Evolutionary conservation across 1,140 invertebrate species (phyloP).

Genomic region (Metaphire vulgaris): DNA sequence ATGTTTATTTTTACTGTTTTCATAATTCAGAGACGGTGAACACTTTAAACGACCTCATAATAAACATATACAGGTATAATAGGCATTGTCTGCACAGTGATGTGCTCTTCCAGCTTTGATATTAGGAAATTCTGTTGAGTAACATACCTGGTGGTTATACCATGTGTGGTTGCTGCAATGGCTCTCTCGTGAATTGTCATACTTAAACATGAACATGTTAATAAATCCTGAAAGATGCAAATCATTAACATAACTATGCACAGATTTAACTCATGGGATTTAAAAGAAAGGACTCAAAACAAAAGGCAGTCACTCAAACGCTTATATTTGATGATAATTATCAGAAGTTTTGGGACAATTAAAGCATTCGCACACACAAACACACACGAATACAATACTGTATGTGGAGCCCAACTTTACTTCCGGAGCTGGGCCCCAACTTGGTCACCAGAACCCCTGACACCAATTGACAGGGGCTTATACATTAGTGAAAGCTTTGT

Average conservation of each 20-base stretch:
- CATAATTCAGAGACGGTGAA: too few species aligned
- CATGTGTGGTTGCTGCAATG: conserved; percentile 1
- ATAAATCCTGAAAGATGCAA: conserved; percentile 41
- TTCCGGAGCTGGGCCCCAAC: too few species aligned
- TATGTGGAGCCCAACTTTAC: too few species aligned
- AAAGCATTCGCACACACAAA: not conserved
- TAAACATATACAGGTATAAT: not conserved
- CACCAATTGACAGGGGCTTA: too few species aligned
- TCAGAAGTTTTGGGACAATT: too few species aligned
- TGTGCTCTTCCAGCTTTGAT: not conserved
- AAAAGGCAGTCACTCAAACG: too few species aligned
- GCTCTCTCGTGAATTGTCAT: not conserved
- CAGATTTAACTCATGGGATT: not conserved
- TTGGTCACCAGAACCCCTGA: too few species aligned
- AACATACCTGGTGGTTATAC: conserved; percentile 42
- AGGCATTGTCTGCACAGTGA: not conserved
- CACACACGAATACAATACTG: not conserved
- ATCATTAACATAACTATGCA: not conserved
- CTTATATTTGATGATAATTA: too few species aligned
- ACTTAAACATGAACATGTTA: conserved; percentile 39
- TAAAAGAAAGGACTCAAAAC: too few species aligned
- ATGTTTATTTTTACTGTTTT: too few species aligned
- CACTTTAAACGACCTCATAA: not conserved
- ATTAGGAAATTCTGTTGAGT: not conserved
- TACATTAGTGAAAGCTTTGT: not conserved